Base-by-base conservation (phyloP, 37 sponge, comb jelly and placozoan species). In the Tethya wilhelma region DNA sequence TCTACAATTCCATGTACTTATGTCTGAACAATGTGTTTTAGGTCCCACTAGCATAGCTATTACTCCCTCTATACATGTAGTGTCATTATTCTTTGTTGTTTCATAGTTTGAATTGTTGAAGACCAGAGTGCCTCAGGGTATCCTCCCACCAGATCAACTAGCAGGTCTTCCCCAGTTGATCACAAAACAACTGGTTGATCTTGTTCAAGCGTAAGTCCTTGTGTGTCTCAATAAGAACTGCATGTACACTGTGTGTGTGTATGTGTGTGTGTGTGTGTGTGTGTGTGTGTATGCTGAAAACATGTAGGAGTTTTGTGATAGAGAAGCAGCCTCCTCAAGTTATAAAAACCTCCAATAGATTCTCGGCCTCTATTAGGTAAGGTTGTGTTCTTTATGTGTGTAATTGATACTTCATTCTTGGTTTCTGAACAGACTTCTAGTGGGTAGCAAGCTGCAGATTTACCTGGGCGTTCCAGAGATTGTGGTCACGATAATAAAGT, bases 271-370 rank as follows among this genome's bases (percentile, higher is more conserved):
- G 55, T 44, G 55, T 44, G 72, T 44, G 55, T 41, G 72, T 41
- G n/a, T n/a, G n/a, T n/a, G n/a, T n/a, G n/a, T n/a, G n/a, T n/a
- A n/a, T n/a, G n/a, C n/a, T n/a, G n/a, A n/a, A 53, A 22, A 34
- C 31, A 53, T 71, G 1, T 57, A 95, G 96, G 83, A 89, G 91
- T 56, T 98, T 98, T 79, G 89, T 98, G 49, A 59, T 98, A 17
- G 99, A 98, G 78, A 90, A 95, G 62, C 94, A 98, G 45, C 99
- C 99, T 8, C 99, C 99, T 8, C 99, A 98, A 81, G 99, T 98
- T 9, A 79, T 98, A 67, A 98, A 98, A 82, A 95, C 94, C 33
- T 79, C 91, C 64, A 98, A 95, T 64, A 72, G 91, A 25, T 98
- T 98, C 64, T 79, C 91, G 22, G 89, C 94, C 9, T 65, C 86